Conservation (phyloP, 2,888 invertebrate species). For the Hydrotaea diabolus region DNA sequence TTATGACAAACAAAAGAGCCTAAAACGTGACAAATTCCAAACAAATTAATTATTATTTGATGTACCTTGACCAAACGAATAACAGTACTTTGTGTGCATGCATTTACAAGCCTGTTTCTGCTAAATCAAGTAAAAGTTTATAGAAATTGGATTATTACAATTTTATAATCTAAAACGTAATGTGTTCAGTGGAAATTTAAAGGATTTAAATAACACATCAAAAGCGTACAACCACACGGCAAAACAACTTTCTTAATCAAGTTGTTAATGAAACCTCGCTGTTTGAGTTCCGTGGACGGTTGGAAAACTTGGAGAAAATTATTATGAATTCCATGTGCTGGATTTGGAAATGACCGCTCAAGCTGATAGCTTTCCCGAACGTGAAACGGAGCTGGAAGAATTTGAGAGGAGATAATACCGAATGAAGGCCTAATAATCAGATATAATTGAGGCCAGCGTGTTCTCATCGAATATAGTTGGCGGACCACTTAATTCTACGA, state of each 20-base stretch:
- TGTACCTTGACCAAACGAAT: too few species aligned
- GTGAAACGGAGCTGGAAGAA: constrained; percentile 31
- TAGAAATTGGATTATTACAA: too few species aligned
- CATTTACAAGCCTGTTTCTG: too few species aligned
- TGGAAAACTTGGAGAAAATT: constrained; percentile 29
- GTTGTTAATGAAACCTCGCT: constrained; percentile 14
- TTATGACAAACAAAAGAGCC: too few species aligned
- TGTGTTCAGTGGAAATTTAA: constrained; percentile 21
- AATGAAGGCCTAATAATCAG: constrained; percentile 24
- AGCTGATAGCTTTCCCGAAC: not conserved
- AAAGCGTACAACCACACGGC: constrained; percentile 13
- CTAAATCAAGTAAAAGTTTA: too few species aligned
- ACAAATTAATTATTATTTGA: too few species aligned
- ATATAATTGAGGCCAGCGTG: constrained; percentile 37
- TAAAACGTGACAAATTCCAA: too few species aligned
- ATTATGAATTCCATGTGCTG: not conserved
- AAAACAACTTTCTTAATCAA: constrained; percentile 25
- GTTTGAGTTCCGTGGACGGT: constrained; percentile 24
- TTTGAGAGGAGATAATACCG: constrained; percentile 40
- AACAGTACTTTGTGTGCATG: too few species aligned
- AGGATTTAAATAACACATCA: constrained; percentile 27
- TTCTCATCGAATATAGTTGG: not conserved
- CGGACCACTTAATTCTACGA: constrained; percentile 39
- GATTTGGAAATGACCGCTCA: constrained; percentile 28
- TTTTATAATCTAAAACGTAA: too few species aligned